These are phyloP conservation scores for Aurelia aurita DNA, from an alignment of 30 jellyfish, hydroid and myxozoan species.

Conservation along the genomic window DNA sequence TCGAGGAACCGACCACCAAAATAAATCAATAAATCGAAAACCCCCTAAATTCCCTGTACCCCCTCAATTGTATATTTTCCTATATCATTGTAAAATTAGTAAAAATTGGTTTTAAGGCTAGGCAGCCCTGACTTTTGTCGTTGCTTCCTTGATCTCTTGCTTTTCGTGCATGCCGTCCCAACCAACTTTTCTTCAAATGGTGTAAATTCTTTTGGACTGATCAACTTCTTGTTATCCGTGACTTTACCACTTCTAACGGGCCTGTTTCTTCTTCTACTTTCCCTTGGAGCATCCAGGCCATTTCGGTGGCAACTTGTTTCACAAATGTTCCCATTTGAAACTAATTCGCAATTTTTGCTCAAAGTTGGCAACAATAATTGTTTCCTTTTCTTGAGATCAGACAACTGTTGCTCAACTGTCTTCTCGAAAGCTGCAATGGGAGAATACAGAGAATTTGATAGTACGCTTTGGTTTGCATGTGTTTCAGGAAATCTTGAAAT, in stretches of 20 bases:
- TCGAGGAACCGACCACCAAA: too few relatives aligned
- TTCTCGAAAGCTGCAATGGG: too few relatives aligned
- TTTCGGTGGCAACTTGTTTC: not conserved
- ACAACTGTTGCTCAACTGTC: too few relatives aligned
- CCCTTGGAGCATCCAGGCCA: not conserved
- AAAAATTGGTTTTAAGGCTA: not conserved
- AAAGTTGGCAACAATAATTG: conserved; percentile 19
- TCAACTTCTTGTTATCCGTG: not conserved
- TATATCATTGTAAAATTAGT: not conserved
- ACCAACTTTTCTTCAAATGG: conserved; percentile 45
- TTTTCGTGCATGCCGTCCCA: conserved; percentile 36
- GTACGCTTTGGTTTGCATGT: not conserved
- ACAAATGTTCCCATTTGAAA: conserved; percentile 8
- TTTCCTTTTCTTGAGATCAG: not conserved
- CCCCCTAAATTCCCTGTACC: too few relatives aligned
- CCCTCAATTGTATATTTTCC: too few relatives aligned
- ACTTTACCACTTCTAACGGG: conserved; percentile 2
- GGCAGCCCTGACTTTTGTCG: conserved; percentile 44
- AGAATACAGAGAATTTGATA: too few relatives aligned
- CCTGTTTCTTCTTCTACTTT: conserved; percentile 6
- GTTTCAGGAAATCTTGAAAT: conserved; percentile 2
- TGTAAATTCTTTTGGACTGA: conserved; percentile 19
- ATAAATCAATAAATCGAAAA: too few relatives aligned
- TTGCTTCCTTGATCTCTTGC: conserved; percentile 16
- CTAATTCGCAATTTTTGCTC: conserved; percentile 37